Evolutionary conservation across 2,888 invertebrate genomes (phyloP), one percentile per base, ranked within the genome.

Genomic region (Drosophila sordidula): DNA sequence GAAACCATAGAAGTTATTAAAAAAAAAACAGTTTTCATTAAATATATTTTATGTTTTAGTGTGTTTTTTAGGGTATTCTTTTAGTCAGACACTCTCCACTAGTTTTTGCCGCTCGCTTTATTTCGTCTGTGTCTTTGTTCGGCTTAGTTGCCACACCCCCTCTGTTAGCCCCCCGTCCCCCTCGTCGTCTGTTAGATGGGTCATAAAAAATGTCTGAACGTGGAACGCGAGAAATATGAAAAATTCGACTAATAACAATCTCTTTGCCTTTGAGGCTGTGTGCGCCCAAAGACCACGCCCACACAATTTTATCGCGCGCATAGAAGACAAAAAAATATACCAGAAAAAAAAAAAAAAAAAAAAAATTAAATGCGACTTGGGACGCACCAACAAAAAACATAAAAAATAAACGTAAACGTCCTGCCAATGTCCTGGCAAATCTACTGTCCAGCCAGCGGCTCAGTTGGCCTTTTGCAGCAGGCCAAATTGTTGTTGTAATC

Each of bases 231-330:
- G 66, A 78, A 66, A 81, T 71, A 82, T 79, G 74, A 67, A 72
- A 59, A 78, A 65, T 62, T 73, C 68, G 61, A 59, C 77, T 69
- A 81, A 79, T 81, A 77, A 71, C 75, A 71, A 61, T 64, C 54
- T 71, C 57, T 55, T 66, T 66, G 57, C 58, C 47, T 62, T 57
- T 34, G 59, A 52, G 65, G n/a, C 39, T 26, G 41, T 25, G 4
- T 4, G 14, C 49, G 25, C 32, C 6, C 41, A 6, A 36, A 42
- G 57, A 39, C 71, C 74, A 74, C 85, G 77, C 82, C 82, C 67
- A 63, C 67, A 29, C 71, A 68, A 73, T 82, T 85, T 85, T 63
- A 77, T 79, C 82, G 79, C 58, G 42, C 16, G 26, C 14, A 41
- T 25, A 8, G 36, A 57, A 68, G 63, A 46, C 49, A 49, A 62